These are phyloP conservation scores for Hydraecia micacea DNA, from an alignment of 2,888 invertebrate genomes.

Conservation along the genomic window DNA sequence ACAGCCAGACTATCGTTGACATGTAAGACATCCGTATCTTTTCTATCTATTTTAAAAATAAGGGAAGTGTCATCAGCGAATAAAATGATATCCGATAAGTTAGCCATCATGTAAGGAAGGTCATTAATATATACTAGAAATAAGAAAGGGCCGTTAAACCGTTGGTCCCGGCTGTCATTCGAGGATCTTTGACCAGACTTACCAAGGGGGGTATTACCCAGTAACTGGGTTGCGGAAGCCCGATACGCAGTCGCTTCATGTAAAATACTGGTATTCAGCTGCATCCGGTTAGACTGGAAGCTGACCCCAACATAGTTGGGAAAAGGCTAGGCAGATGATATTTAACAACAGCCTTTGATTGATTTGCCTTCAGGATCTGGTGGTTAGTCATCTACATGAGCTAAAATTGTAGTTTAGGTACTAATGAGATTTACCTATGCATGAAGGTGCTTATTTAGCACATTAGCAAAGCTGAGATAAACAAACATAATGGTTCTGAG, in stretches of 20 bases:
- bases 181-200: no score
- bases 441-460: neutral
- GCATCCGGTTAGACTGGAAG: neutral
- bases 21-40: no score
- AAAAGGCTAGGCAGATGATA: no score
- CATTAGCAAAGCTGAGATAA: neutral
- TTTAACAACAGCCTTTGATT: neutral
- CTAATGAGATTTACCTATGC: neutral
- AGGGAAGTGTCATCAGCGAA: no score
- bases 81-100: no score
- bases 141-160: no score
- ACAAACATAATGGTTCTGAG: constrained; percentile 18
- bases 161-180: no score
- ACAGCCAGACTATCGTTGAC: no score
- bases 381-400: neutral
- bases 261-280: neutral
- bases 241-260: neutral
- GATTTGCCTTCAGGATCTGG: neutral
- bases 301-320: neutral
- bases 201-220: no score
- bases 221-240: neutral
- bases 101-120: no score
- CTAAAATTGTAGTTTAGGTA: neutral
- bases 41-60: no score
- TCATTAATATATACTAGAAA: no score